A percentile compares a stretch with the other conserved stretches of the same genome.
phyloP scores from a whole-genome alignment of 2,113 vertebrate genomes.

The Nerophis lumbriciformis region DNA sequence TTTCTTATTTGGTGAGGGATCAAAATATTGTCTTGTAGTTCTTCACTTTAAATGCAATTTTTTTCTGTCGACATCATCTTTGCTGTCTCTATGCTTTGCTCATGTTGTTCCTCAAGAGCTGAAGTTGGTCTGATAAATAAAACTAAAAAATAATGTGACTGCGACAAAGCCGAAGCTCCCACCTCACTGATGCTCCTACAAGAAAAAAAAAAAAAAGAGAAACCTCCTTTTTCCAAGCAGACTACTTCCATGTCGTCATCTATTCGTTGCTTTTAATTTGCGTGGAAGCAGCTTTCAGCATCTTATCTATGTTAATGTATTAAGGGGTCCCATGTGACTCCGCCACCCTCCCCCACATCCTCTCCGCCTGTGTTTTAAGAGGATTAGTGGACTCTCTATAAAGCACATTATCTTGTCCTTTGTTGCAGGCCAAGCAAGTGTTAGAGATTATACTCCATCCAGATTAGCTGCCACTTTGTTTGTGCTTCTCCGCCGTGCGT shows the following conservation, averaged over 20 bases:
- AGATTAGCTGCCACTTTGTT: slow-evolving; percentile 36
- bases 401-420: slow-evolving; percentile 66
- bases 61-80: too few species aligned
- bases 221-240: slow-evolving; percentile 3
- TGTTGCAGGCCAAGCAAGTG: slow-evolving; percentile 54
- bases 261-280: slow-evolving; percentile 48
- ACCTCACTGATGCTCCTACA: neutral
- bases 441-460: slow-evolving; percentile 42
- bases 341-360: slow-evolving; percentile 16
- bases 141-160: slow-evolving; percentile 8
- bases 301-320: slow-evolving; percentile 58
- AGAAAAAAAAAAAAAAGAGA: neutral
- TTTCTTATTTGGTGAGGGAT: neutral
- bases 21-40: neutral
- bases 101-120: neutral
- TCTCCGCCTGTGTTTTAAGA: slow-evolving; percentile 59
- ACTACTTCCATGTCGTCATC: slow-evolving; percentile 39
- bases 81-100: too few species aligned
- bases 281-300: slow-evolving; percentile 49
- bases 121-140: slow-evolving; percentile 36
- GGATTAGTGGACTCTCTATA: slow-evolving; percentile 63
- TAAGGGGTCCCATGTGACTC: slow-evolving; percentile 40
- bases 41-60: too few species aligned
- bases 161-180: slow-evolving; percentile 14
- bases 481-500: neutral